Base-by-base conservation (phyloP, 1,140 invertebrate genomes). In the Drosophila funebris region DNA sequence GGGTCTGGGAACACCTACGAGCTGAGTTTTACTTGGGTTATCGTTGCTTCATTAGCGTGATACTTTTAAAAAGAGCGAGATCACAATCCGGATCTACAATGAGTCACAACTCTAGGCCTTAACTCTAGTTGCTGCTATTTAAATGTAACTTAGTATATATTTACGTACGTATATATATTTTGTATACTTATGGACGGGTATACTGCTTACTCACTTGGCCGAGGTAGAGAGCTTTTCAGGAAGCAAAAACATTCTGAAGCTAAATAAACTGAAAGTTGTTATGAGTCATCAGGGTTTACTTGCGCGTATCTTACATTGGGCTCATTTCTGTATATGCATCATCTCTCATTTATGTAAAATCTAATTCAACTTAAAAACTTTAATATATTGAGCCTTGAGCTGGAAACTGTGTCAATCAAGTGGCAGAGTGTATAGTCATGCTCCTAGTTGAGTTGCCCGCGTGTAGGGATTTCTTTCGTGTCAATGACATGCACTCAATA, bases 201-300 rank as follows among this genome's bases (percentile, higher is more conserved):
- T 11, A 20, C 2, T 57, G 61, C 24, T 70, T 73, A 73, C 16
- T 61, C 48, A 73, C 29, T 54, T 20, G 5, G 7, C 18, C 39
- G 11, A 20, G 0, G 9, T 61, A 24, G 41, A 46, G 44, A 33
- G 44, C 20, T 43, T 56, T 36, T 37, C 29, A 63, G 52, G 29
- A 63, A 70, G 14, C 16, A 13, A 43, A 50, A 64, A 20, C 20
- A 33, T 36, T 14, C n/a, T 33, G 24, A 60, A 52, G 37, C 39
- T 52, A 58, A 60, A 18, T 31, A 53, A 46, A 33, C 39, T 54
- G 63, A 54, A 60, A 53, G 56, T 37, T 62, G 33, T 29, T 1
- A 58, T 74, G 67, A 71, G 16, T 74, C 70, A 73, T 68, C 46
- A 44, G 43, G 50, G 62, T 81, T 63, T 52, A 43, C 39, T 46